phyloP scores from a whole-genome alignment of 2,113 vertebrate species.

The Aphelocoma coerulescens region DNA sequence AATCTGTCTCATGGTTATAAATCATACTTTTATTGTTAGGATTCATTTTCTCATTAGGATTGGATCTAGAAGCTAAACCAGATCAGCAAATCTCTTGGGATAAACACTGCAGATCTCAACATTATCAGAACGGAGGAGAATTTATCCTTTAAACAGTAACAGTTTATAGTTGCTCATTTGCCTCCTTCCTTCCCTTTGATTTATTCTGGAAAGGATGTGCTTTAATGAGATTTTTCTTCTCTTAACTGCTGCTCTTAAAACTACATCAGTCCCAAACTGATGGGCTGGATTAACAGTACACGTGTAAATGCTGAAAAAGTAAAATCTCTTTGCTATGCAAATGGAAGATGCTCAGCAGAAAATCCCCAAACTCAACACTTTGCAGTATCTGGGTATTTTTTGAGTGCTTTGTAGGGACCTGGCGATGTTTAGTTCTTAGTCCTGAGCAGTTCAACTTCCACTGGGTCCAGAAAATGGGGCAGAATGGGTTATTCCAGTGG shows the following conservation, averaged over 20 bases:
- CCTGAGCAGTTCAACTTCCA: neutral
- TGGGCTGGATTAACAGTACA: neutral
- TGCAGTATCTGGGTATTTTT: neutral
- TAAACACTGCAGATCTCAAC: neutral
- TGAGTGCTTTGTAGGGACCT: neutral
- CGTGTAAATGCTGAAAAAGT: neutral
- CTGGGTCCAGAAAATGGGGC: neutral
- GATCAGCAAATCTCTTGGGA: neutral
- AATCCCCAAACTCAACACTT: neutral
- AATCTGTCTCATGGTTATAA: neutral
- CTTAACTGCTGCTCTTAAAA: neutral
- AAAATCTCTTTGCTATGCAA: neutral
- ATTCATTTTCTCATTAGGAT: neutral
- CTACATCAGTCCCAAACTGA: neutral
- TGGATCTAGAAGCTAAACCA: neutral
- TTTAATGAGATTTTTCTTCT: neutral
- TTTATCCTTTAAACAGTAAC: neutral
- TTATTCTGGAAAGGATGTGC: neutral
- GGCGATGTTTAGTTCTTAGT: accelerated
- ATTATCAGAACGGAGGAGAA: neutral
- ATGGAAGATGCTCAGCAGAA: neutral
- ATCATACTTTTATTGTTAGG: neutral
- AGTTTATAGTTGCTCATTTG: neutral
- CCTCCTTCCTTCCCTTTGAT: neutral
- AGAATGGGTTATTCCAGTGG: neutral